Percentiles rank a stretch among this genome's conserved stretches.
Evolutionary conservation across 2,113 vertebrate genomes (phyloP).

Genomic region (Phylloscopus trochiloides): DNA sequence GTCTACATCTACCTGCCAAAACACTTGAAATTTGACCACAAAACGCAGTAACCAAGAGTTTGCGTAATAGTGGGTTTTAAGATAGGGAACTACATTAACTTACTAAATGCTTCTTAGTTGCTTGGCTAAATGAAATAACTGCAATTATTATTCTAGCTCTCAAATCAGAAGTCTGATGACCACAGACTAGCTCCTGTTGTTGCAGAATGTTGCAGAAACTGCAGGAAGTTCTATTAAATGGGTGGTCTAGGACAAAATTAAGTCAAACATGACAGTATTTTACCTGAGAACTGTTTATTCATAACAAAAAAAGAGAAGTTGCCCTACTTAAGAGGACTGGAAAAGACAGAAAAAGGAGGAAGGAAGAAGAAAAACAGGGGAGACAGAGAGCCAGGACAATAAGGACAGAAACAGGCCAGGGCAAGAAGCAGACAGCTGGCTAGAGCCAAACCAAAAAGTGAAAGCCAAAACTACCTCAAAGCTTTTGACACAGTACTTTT

Average conservation of each 20-base stretch:
- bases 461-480: too few relatives aligned
- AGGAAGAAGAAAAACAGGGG: background rate
- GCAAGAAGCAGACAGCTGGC: background rate
- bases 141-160: background rate
- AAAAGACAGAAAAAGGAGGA: background rate
- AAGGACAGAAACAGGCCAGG: background rate
- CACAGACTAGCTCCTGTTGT: background rate
- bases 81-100: background rate
- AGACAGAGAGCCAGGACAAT: background rate
- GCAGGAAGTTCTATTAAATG: accelerated
- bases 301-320: background rate
- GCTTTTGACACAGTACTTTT: background rate
- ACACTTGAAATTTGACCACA: background rate
- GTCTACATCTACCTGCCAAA: background rate
- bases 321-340: too few relatives aligned
- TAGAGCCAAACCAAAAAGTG: too few relatives aligned
- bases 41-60: background rate
- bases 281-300: background rate
- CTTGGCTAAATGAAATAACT: background rate
- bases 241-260: background rate
- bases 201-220: too few relatives aligned
- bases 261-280: background rate
- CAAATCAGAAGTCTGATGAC: background rate
- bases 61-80: background rate
- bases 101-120: background rate